A percentile compares a stretch with the other conserved stretches of the same genome.
Evolutionary conservation across 2,888 invertebrate species (phyloP).

Genomic region (Trissolcus brochymenae): DNA sequence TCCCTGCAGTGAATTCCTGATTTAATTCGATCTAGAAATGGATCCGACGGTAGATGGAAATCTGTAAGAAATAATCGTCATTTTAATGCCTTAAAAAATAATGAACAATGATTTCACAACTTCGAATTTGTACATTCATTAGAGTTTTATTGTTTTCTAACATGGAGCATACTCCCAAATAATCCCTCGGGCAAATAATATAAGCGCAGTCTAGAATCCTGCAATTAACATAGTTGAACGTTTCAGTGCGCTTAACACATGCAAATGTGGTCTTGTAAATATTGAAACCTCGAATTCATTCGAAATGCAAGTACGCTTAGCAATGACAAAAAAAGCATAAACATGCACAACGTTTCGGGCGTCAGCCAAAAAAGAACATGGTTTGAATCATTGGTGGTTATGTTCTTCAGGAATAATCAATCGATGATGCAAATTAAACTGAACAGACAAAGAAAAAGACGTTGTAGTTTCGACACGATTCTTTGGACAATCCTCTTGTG

Average conservation of each 20-base stretch:
- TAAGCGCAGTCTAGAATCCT: slow-evolving; percentile 12
- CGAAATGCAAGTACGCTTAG: slow-evolving; percentile 48
- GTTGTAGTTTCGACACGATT: slow-evolving; percentile 17
- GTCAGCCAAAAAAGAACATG: slow-evolving; percentile 36
- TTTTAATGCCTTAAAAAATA: too few species aligned
- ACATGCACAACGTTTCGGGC: slow-evolving; percentile 42
- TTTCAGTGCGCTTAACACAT: slow-evolving; percentile 32
- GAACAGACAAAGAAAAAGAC: slow-evolving; percentile 36
- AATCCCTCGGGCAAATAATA: slow-evolving; percentile 11
- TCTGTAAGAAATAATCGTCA: too few species aligned
- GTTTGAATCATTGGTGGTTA: slow-evolving; percentile 42
- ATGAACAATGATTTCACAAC: neutral
- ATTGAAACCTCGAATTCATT: slow-evolving; percentile 40
- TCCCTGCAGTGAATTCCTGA: too few species aligned
- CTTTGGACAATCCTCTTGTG: slow-evolving; percentile 34
- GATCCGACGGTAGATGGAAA: too few species aligned
- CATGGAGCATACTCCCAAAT: neutral
- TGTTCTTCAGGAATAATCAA: slow-evolving; percentile 48
- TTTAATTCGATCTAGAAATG: too few species aligned
- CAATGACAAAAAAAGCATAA: slow-evolving; percentile 53
- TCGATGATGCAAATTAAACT: slow-evolving; percentile 49
- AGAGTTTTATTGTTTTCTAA: neutral
- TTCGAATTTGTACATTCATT: neutral
- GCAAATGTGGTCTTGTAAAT: slow-evolving; percentile 36
- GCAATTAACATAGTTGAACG: slow-evolving; percentile 27